Conservation (phyloP, 2,888 invertebrate species). For the Bugula neritina region DNA sequence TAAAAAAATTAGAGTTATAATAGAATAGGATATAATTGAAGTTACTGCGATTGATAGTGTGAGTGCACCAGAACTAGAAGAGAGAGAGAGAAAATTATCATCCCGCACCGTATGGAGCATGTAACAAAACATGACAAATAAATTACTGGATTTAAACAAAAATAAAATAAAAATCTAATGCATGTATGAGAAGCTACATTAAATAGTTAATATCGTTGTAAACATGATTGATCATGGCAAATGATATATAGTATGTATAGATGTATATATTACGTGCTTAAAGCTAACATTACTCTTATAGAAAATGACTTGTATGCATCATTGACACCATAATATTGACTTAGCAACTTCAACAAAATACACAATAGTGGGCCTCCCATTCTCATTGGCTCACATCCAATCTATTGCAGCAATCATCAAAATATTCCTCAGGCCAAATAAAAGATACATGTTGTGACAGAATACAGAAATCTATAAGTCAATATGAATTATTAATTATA, state of each 20-base stretch:
- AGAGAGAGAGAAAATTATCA: too few species aligned
- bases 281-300: conserved; percentile 12
- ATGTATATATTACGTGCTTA: conserved; percentile 15
- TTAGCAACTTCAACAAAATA: background rate
- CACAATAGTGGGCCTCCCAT: background rate
- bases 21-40: background rate
- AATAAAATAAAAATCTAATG: too few species aligned
- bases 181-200: too few species aligned
- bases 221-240: background rate
- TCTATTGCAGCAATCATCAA: too few species aligned
- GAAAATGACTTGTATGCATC: conserved; percentile 15
- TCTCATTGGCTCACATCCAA: background rate
- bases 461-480: background rate
- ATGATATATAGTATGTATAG: conserved; percentile 12
- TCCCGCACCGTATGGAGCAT: too few species aligned
- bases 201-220: background rate
- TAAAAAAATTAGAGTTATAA: conserved; percentile 11
- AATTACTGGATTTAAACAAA: background rate
- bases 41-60: background rate
- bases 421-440: too few species aligned
- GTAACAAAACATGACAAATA: background rate
- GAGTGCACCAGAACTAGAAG: too few species aligned
- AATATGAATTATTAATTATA: background rate
- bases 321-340: conserved; percentile 16
- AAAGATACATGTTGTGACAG: background rate